Conservation (phyloP, 2,888 invertebrate genomes). For the Philereme vetulata region DNA sequence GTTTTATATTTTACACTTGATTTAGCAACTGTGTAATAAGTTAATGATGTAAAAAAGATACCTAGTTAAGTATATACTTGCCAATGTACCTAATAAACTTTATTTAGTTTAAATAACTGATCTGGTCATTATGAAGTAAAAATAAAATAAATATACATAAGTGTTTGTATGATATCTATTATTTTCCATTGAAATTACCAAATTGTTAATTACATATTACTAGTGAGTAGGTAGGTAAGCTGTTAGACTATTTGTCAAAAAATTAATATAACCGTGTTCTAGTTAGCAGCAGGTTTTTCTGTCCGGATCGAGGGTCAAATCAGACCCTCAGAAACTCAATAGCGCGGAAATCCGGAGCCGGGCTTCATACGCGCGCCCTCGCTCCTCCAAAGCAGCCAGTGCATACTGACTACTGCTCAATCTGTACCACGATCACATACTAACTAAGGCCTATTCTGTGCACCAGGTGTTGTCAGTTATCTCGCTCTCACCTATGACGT, state of each 20-base stretch:
- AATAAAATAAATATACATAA: not conserved
- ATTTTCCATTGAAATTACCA: not conserved
- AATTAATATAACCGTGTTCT: not conserved
- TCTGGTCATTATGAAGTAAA: not conserved
- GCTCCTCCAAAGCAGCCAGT: constrained; percentile 45
- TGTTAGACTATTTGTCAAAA: constrained; percentile 1
- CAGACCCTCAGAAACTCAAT: constrained; percentile 59
- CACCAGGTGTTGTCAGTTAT: constrained; percentile 66
- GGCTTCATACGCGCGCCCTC: constrained; percentile 52
- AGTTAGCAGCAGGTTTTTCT: constrained; percentile 48
- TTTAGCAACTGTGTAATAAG: not conserved
- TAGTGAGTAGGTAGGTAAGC: no score
- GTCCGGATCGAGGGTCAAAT: constrained; percentile 45
- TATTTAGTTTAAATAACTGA: not conserved
- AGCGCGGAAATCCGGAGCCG: constrained; percentile 72
- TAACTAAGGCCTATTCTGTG: constrained; percentile 13
- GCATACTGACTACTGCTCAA: constrained; percentile 5
- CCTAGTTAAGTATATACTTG: not conserved
- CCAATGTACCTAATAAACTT: not conserved
- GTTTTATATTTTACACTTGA: not conserved
- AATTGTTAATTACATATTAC: not conserved
- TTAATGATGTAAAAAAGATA: not conserved
- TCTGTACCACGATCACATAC: constrained; percentile 40
- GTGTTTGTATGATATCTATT: not conserved
- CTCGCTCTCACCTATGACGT: constrained; percentile 58